phyloP scores from a whole-genome alignment of 2,888 invertebrate species.

The Pterobdella sp. region DNA sequence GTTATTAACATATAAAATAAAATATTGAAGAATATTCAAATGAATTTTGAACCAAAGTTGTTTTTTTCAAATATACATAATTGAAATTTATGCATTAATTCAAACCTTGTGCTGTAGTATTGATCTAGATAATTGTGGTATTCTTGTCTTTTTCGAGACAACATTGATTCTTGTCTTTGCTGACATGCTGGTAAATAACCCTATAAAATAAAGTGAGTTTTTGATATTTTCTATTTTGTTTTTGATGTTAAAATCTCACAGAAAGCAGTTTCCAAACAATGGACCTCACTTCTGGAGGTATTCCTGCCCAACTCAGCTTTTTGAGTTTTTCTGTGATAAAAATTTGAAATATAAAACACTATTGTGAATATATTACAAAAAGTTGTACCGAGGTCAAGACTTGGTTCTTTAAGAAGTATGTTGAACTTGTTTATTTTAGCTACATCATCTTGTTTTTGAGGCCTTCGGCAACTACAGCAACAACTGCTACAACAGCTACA shows the following conservation, averaged over 20 bases:
- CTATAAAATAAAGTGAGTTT: constrained; percentile 50
- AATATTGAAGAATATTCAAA: too few relatives aligned
- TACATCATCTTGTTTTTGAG: constrained; percentile 16
- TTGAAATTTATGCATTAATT: too few relatives aligned
- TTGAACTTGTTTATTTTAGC: constrained; percentile 18
- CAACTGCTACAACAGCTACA: too few relatives aligned
- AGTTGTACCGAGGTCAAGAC: constrained; percentile 17
- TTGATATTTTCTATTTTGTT: background rate
- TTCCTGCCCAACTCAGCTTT: constrained; percentile 83
- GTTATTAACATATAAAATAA: too few relatives aligned
- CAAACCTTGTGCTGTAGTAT: constrained; percentile 73
- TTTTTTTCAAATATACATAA: too few relatives aligned
- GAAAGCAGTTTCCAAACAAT: constrained; percentile 63
- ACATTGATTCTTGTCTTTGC: constrained; percentile 75
- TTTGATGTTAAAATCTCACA: constrained; percentile 51
- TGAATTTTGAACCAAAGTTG: too few relatives aligned
- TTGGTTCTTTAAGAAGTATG: constrained; percentile 7
- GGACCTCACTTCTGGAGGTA: constrained; percentile 75
- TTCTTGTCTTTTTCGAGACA: constrained; percentile 85
- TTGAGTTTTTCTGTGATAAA: constrained; percentile 64
- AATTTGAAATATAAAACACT: background rate
- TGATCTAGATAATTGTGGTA: constrained; percentile 90
- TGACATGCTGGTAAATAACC: constrained; percentile 88
- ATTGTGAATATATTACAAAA: background rate
- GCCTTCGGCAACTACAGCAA: too few relatives aligned